Evolutionary conservation across 1,140 invertebrate species (phyloP), one percentile per base, ranked within the genome.

Genomic region (Tenebrio molitor): DNA sequence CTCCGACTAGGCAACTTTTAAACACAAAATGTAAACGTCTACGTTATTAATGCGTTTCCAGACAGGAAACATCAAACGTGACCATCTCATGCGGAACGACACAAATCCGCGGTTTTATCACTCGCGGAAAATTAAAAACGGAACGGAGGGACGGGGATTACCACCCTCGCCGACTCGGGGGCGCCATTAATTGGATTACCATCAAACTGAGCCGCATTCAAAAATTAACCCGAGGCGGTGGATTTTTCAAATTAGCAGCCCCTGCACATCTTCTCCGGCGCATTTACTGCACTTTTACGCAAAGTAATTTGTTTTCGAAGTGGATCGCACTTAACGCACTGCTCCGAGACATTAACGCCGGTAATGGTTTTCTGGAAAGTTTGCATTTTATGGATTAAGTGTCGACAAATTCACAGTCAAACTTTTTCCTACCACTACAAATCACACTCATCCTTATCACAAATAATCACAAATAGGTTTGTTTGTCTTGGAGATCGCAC

Each of bases 11-110:
- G 58, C 58, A 65, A 39, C 39, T 36, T 42, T 65, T 25, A 41
- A 41, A 39, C 16, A 25, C 21, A 66, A 66, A 66, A 66, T 23
- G 64, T 66, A 66, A 66, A 66, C 64, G 64, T 66, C 62, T 65
- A 65, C 33, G 62, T 65, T 65, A 65, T 65, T 66, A 66, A 44
- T 66, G 39, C 50, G 64, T 66, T 66, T 66, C 64, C 4, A 16
- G 64, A 44, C 34, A 23, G 42, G 36, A 41, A 44, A 66, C 64
- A 21, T 66, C 64, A 66, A 44, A 66, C 64, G 64, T 66, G 64
- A 44, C 64, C 64, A 44, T 19, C 42, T 42, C 64, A 66, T 66
- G 64, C 64, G 64, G 34, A 44, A 66, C 23, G 64, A 66, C 42
- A 23, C 64, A 44, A 66, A 41, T 42, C 42, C 64, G 25, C 64